Evolutionary conservation across 92 coral and sea anemone species (phyloP).

Genomic region (Muricea muricata): DNA sequence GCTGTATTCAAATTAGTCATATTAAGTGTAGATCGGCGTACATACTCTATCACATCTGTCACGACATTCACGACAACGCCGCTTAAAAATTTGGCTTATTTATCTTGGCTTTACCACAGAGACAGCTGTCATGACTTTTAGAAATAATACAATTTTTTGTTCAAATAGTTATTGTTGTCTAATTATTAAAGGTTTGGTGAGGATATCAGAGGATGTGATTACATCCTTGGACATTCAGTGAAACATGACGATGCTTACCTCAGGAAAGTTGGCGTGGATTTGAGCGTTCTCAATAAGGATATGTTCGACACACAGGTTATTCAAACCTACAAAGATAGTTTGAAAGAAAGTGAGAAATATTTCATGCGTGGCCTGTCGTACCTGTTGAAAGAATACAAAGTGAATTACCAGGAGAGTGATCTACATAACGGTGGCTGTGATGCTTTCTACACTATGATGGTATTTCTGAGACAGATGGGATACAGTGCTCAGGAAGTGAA

Average conservation of each 20-base stretch:
- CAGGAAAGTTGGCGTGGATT: background rate
- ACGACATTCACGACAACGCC: no score
- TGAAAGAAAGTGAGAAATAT: background rate
- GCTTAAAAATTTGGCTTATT: no score
- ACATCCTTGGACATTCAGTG: slow-evolving; percentile 2
- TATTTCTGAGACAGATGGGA: slow-evolving; percentile 4
- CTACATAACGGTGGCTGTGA: slow-evolving; percentile 13
- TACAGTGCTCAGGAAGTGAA: background rate
- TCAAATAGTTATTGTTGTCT: no score
- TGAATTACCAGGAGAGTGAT: background rate
- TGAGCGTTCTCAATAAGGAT: background rate
- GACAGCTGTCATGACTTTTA: no score
- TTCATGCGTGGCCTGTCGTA: background rate
- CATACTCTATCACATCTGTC: no score
- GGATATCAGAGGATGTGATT: background rate
- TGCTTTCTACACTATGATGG: slow-evolving; percentile 14
- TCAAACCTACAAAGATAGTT: background rate
- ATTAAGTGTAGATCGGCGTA: no score
- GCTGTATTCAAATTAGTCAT: no score
- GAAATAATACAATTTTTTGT: no score
- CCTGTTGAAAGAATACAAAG: slow-evolving; percentile 1
- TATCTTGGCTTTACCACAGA: no score
- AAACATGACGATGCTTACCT: slow-evolving; percentile 15
- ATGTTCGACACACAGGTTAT: slow-evolving; percentile 13
- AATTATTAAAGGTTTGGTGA: background rate